Conservation (phyloP, 2,113 vertebrate genomes). For the Pyxicephalus adspersus region DNA sequence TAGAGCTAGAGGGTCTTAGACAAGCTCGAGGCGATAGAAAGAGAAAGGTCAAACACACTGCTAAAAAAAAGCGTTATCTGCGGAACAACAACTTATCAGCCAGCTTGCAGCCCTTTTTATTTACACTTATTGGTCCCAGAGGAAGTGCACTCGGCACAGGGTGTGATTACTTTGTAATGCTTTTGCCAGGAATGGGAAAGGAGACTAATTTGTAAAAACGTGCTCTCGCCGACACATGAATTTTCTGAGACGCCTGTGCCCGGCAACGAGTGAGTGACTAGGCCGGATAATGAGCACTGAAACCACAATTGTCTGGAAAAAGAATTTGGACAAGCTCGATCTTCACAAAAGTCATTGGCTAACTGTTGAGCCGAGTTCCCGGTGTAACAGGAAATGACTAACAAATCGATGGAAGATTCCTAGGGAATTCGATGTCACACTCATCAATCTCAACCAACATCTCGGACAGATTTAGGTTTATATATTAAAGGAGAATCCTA, state of each 20-base stretch:
- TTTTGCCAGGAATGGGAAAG: conserved; percentile 79
- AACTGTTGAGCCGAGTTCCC: conserved; percentile 60
- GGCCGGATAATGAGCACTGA: conserved; percentile 65
- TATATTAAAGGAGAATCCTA: too few species aligned
- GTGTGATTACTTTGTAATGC: conserved; percentile 89
- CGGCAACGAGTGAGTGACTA: conserved; percentile 64
- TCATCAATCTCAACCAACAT: background rate
- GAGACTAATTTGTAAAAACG: conserved; percentile 76
- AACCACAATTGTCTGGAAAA: conserved; percentile 58
- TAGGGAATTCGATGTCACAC: background rate
- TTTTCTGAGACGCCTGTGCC: conserved; percentile 62
- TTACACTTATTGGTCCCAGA: conserved; percentile 91
- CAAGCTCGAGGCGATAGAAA: conserved; percentile 84
- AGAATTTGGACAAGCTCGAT: background rate
- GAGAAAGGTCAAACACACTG: conserved; percentile 88
- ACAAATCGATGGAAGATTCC: conserved; percentile 12
- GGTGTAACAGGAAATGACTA: background rate
- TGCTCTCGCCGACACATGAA: conserved; percentile 68
- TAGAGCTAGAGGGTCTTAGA: conserved; percentile 82
- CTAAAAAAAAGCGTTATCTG: conserved; percentile 87
- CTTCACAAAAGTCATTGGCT: conserved; percentile 8
- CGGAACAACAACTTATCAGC: conserved; percentile 85
- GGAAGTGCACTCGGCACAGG: conserved; percentile 81
- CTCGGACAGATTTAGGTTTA: too few species aligned
- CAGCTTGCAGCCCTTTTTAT: conserved; percentile 85